Evolutionary conservation across 2,888 invertebrate genomes (phyloP).

Genomic region (Protodeltote pygarga): DNA sequence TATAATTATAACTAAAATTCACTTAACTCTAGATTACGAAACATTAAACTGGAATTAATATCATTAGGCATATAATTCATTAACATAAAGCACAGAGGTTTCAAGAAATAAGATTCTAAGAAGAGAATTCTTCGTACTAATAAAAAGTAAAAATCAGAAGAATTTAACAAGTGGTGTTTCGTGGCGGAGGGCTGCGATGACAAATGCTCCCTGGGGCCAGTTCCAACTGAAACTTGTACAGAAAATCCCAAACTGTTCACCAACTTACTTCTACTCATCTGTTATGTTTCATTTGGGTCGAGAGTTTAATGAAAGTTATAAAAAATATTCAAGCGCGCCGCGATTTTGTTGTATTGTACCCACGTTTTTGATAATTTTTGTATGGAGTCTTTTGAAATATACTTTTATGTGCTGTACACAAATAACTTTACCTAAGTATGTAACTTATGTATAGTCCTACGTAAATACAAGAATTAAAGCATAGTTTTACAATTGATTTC

Average conservation of each 20-base stretch:
- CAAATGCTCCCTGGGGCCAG: constrained; percentile 66
- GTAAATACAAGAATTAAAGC: too few relatives aligned
- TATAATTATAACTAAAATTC: constrained; percentile 9
- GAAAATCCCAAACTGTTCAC: constrained; percentile 58
- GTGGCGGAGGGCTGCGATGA: constrained; percentile 52
- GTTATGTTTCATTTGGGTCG: constrained; percentile 66
- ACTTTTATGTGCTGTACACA: constrained; percentile 13
- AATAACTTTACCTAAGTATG: not conserved
- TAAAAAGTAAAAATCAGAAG: constrained; percentile 57
- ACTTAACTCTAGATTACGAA: constrained; percentile 17
- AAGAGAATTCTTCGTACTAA: constrained; percentile 21
- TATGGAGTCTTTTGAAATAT: constrained; percentile 19
- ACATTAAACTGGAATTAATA: constrained; percentile 36
- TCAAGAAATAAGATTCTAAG: constrained; percentile 19
- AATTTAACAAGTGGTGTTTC: constrained; percentile 54
- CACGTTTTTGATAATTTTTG: constrained; percentile 16
- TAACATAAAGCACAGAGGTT: constrained; percentile 5
- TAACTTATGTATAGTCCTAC: too few relatives aligned
- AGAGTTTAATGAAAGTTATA: constrained; percentile 65
- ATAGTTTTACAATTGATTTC: too few relatives aligned
- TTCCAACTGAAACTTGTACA: constrained; percentile 56
- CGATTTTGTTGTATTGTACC: constrained; percentile 47
- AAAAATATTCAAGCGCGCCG: constrained; percentile 53
- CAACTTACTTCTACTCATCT: constrained; percentile 59
- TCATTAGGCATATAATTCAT: constrained; percentile 26